Evolutionary conservation across 2,888 invertebrate species (phyloP).

Genomic region (Rhamphomyia laevipes): DNA sequence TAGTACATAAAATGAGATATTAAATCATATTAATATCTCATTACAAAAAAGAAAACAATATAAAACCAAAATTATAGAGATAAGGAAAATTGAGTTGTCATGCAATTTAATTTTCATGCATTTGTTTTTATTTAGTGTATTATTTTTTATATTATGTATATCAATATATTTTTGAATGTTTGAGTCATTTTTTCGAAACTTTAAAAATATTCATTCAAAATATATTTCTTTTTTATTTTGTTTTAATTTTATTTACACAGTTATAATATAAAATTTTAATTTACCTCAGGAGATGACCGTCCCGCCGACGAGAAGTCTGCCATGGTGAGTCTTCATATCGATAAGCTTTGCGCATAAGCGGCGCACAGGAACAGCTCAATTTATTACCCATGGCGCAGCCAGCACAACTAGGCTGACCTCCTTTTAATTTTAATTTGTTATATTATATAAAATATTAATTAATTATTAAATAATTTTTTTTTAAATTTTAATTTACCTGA

Average conservation of each 20-base stretch:
- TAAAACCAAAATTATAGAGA: no score
- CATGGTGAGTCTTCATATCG: slow-evolving; percentile 94
- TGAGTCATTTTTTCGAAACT: no score
- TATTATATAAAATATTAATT: not conserved
- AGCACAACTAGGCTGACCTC: slow-evolving; percentile 38
- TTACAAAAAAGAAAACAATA: no score
- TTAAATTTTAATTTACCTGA: slow-evolving; percentile 39
- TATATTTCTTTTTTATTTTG: not conserved
- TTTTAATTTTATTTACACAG: not conserved
- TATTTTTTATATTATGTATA: no score
- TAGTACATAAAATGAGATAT: no score
- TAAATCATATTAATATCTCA: no score
- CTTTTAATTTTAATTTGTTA: slow-evolving; percentile 14
- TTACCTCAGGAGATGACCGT: slow-evolving; percentile 80
- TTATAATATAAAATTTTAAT: not conserved
- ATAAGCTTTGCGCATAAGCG: slow-evolving; percentile 91
- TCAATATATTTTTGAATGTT: no score
- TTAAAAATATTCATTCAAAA: no score
- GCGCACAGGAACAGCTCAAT: slow-evolving; percentile 93
- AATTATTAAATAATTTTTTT: not conserved
- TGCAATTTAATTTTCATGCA: not conserved
- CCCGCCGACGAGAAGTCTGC: slow-evolving; percentile 75
- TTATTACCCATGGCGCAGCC: slow-evolving; percentile 89
- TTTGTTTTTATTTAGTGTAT: no score
- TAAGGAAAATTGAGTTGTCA: not conserved